These are phyloP conservation scores for Apis cerana DNA, from an alignment of 1,140 invertebrate genomes.

Conservation along the genomic window DNA sequence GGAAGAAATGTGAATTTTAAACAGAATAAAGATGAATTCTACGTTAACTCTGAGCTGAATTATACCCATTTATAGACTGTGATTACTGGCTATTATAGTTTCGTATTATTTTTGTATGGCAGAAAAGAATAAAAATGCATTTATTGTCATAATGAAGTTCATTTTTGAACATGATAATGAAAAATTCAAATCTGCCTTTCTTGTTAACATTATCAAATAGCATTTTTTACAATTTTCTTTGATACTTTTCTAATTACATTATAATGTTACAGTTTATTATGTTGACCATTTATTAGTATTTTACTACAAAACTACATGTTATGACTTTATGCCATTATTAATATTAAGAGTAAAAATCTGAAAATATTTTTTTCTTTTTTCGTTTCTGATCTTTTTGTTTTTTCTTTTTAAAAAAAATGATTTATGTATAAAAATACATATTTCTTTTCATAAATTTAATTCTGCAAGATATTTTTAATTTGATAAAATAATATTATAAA, in stretches of 20 bases:
- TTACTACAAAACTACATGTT: conserved; percentile 6
- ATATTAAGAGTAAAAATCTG: conserved; percentile 3
- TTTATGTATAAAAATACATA: background rate
- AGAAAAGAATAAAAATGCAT: conserved; percentile 27
- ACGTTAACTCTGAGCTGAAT: conserved; percentile 57
- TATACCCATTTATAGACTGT: conserved; percentile 78
- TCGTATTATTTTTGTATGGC: conserved; percentile 56
- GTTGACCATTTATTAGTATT: conserved; percentile 9
- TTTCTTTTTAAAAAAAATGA: background rate
- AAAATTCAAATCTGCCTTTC: conserved; percentile 30
- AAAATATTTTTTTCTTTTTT: background rate
- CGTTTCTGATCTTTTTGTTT: background rate
- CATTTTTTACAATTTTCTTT: conserved; percentile 19
- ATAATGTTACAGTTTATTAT: conserved; percentile 26
- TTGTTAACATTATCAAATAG: conserved; percentile 24
- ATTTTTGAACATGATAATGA: conserved; percentile 3
- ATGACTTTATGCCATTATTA: background rate
- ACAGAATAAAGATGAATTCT: conserved; percentile 55
- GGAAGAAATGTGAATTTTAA: conserved; percentile 58
- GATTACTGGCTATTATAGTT: conserved; percentile 66
- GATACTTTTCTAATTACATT: conserved; percentile 12
- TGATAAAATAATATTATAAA: background rate
- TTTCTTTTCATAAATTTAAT: background rate
- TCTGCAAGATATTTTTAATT: background rate
- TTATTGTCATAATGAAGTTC: conserved; percentile 9